Conservation (phyloP, 2,113 vertebrate species). For the Gallinago media region DNA sequence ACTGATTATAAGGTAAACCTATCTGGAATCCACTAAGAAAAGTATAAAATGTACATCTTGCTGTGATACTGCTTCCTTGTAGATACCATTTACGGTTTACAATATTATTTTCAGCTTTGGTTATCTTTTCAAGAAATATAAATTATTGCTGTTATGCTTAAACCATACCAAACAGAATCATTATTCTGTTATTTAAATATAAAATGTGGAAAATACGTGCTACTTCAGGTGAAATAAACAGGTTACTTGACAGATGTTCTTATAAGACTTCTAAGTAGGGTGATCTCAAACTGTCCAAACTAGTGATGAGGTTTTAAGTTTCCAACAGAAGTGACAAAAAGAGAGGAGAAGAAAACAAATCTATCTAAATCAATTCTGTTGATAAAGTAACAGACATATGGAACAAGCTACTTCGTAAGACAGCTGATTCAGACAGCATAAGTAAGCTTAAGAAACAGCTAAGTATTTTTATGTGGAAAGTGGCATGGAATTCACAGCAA, state of each 20-base stretch:
- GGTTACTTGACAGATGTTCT: neutral
- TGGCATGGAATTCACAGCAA: neutral
- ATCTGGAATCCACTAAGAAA: neutral
- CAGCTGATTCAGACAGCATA: neutral
- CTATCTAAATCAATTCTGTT: neutral
- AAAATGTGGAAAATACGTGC: neutral
- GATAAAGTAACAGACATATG: neutral
- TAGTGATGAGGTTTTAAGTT: neutral
- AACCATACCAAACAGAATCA: neutral
- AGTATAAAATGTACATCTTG: neutral
- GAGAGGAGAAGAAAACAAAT: neutral
- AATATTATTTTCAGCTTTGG: neutral
- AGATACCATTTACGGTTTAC: neutral
- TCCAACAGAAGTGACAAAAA: neutral
- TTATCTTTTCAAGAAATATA: neutral
- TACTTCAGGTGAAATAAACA: neutral
- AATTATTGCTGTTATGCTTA: neutral
- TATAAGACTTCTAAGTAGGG: neutral
- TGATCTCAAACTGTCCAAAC: constrained; percentile 1
- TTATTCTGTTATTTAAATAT: neutral
- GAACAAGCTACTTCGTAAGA: neutral
- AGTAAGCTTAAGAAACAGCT: constrained; percentile 28
- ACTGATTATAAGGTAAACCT: neutral
- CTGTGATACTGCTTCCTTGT: neutral
- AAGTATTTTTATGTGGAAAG: neutral